Evolutionary conservation across 2,113 vertebrate species (phyloP).

Genomic region (Periophthalmus modestus): DNA sequence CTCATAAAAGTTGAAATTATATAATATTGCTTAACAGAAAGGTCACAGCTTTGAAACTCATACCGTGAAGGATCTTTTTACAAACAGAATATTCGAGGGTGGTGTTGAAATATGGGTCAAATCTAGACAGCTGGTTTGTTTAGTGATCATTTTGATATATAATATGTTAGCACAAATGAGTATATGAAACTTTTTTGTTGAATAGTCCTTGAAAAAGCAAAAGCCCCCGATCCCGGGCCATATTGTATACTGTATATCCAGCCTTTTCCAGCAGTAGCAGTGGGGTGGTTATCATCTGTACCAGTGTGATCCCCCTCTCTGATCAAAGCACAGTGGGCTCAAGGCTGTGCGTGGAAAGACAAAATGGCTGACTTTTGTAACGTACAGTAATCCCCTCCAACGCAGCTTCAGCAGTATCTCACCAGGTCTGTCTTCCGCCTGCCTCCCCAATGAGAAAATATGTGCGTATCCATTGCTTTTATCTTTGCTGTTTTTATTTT

Average conservation of each 20-base stretch:
- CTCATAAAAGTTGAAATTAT: too few species aligned
- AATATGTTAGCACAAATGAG: neutral
- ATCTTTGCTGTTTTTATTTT: too few species aligned
- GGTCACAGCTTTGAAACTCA: neutral
- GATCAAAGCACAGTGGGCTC: slow-evolving; percentile 81
- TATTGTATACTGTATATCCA: neutral
- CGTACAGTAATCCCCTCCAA: slow-evolving; percentile 79
- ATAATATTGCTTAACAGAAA: neutral
- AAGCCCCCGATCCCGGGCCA: neutral
- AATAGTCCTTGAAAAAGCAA: neutral
- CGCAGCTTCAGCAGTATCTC: slow-evolving; percentile 85
- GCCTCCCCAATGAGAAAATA: slow-evolving; percentile 65
- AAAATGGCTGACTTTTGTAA: slow-evolving; percentile 83
- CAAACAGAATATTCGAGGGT: too few species aligned
- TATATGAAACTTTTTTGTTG: neutral
- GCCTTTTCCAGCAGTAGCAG: neutral
- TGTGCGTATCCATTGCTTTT: too few species aligned
- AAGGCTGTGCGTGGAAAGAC: slow-evolving; percentile 69
- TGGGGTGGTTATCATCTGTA: slow-evolving; percentile 75
- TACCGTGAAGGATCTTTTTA: neutral
- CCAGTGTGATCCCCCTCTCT: slow-evolving; percentile 77
- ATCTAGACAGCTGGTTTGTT: too few species aligned
- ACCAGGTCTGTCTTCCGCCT: slow-evolving; percentile 53
- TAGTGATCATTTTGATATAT: too few species aligned
- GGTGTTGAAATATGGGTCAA: too few species aligned